Evolutionary conservation across 2,113 vertebrate species (phyloP).

Genomic region (Condylura cristata): DNA sequence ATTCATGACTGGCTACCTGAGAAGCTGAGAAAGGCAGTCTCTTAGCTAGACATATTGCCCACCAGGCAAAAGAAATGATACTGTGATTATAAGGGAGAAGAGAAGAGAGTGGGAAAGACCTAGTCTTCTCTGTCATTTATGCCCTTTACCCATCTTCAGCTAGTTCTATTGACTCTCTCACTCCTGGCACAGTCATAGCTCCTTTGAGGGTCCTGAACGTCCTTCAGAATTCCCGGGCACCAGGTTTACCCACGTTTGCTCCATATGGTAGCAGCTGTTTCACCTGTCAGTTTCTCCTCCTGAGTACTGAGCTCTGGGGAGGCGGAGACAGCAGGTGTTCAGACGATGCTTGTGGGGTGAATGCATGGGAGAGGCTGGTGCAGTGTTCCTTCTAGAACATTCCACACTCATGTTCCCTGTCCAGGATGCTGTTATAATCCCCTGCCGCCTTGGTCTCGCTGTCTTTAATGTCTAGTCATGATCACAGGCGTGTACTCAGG

Average conservation of each 20-base stretch:
- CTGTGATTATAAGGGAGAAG: neutral
- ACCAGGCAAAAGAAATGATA: neutral
- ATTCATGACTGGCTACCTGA: neutral
- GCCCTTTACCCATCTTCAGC: neutral
- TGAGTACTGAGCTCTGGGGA: neutral
- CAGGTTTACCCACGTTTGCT: neutral
- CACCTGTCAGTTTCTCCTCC: neutral
- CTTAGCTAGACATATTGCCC: neutral
- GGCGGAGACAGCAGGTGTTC: neutral
- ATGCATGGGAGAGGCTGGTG: neutral
- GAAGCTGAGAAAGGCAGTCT: neutral
- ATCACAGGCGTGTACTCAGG: neutral
- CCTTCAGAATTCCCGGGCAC: neutral
- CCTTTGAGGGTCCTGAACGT: neutral
- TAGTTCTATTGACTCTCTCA: neutral
- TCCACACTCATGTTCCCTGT: neutral
- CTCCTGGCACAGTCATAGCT: neutral
- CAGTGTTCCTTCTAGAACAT: neutral
- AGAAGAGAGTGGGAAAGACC: neutral
- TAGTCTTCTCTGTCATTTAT: neutral
- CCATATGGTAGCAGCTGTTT: neutral
- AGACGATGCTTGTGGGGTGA: neutral
- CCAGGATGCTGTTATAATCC: neutral
- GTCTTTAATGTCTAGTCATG: neutral
- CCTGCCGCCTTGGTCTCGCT: neutral